Evolutionary conservation across 2,888 invertebrate genomes (phyloP).

Genomic region (Tenodera sinensis): DNA sequence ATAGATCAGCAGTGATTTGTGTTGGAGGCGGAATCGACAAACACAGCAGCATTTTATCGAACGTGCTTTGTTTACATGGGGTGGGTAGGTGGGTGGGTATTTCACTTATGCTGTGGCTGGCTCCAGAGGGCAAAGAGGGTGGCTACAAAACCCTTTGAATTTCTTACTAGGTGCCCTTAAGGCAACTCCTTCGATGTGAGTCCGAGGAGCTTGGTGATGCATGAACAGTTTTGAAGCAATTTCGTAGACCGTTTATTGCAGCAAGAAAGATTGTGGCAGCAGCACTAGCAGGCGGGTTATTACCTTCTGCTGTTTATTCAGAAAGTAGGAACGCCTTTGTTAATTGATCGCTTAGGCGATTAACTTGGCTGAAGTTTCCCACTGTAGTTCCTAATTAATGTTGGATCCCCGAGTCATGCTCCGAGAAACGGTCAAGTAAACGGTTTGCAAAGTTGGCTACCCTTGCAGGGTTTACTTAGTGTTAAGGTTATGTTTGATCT

Average conservation of each 20-base stretch:
- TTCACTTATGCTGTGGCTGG: neutral
- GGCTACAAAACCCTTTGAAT: neutral
- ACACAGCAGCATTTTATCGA: neutral
- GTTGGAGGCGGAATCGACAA: neutral
- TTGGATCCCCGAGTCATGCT: neutral
- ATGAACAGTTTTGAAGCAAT: neutral
- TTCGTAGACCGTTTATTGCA: neutral
- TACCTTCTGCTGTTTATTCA: neutral
- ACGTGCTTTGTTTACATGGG: neutral
- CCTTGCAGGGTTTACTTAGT: neutral
- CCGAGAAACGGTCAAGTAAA: neutral
- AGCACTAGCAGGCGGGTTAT: no score
- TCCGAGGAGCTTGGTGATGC: neutral
- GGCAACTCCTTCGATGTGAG: neutral
- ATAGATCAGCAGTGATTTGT: slow-evolving; percentile 6
- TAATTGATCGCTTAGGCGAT: neutral
- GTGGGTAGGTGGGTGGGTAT: neutral
- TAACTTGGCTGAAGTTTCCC: neutral
- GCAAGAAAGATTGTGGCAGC: neutral
- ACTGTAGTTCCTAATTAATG: neutral
- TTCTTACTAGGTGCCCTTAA: neutral
- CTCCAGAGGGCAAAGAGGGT: neutral
- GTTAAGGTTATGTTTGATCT: neutral
- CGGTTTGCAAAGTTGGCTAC: neutral
- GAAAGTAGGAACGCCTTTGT: neutral